Evolutionary conservation across 2,888 invertebrate species (phyloP), one percentile per base, ranked within the genome.

Genomic region (Seira musarum): DNA sequence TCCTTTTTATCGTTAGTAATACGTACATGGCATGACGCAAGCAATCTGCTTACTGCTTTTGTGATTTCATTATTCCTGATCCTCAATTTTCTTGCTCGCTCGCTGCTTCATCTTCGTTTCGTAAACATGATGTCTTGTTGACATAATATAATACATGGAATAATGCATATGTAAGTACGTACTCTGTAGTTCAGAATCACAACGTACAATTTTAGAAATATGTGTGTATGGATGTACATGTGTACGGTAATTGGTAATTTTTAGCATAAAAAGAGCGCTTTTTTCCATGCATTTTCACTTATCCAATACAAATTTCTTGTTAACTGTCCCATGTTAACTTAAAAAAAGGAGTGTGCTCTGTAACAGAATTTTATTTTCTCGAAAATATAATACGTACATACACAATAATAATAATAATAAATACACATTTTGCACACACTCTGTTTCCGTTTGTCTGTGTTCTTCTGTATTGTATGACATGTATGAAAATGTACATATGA

Each of bases 231-330:
- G 40, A 40, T 5, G 13, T n/a, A n/a, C 8, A 17, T 53, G 17
- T 53, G 53, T 8, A 53, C 17, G 53, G 53, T 53, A 53, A 53
- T 53, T 53, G 53, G 53, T 53, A 53, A 53, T 53, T 53, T 30
- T 30, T 53, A 8, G 40, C 40, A 40, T 40, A 57, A 57, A 57
- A 57, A 60, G 60, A 60, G 60, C 60, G 60, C 60, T 60, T 21
- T 19, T 60, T 60, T 60, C 60, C 60, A 60, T 60, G 60, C 60
- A 60, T 60, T 60, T 60, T 60, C 21, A 13, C 6, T 3, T n/a
- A 60, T 60, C 60, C 60, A 60, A 2, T 21, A 21, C n/a, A 19
- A n/a, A 13, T 13, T 60, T 15, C 21, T 60, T 2, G 60, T 21
- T 3, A 60, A 19, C 60, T 15, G 60, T 60, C 60, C 60, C 60